Evolutionary conservation across 2,888 invertebrate species (phyloP).

Genomic region (Lottia scabra): DNA sequence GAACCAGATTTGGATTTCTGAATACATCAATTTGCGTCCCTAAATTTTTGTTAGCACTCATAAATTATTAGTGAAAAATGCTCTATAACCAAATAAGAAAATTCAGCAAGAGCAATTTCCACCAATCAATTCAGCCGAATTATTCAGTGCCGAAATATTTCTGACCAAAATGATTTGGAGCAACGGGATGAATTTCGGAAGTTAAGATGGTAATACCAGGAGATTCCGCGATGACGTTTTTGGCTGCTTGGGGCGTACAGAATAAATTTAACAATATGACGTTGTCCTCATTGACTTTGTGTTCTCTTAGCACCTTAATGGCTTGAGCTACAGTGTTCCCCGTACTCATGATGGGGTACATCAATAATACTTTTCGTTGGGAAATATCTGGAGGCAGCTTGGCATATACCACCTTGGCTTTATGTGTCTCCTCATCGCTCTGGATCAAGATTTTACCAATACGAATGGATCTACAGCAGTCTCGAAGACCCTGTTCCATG

Average conservation of each 20-base stretch:
- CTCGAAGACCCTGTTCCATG: slow-evolving; percentile 87
- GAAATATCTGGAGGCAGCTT: slow-evolving; percentile 97
- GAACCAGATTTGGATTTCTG: no score
- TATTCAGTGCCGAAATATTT: slow-evolving; percentile 99
- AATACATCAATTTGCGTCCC: no score
- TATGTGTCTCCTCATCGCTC: slow-evolving; percentile 95
- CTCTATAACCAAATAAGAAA: no score
- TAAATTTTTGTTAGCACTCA: no score
- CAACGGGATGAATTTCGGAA: slow-evolving; percentile 93
- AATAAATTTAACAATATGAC: slow-evolving; percentile 98
- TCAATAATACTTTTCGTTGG: slow-evolving; percentile 86
- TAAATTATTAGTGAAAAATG: no score
- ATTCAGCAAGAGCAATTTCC: no score
- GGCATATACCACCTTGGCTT: slow-evolving; percentile 94
- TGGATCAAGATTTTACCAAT: slow-evolving; percentile 99
- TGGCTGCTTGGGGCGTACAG: slow-evolving; percentile 82
- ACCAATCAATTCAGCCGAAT: slow-evolving; percentile 20
- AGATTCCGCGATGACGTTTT: slow-evolving; percentile 60
- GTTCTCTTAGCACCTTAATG: slow-evolving; percentile 92
- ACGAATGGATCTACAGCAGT: slow-evolving; percentile 97
- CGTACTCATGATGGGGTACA: slow-evolving; percentile 99
- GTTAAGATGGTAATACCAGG: slow-evolving; percentile 89
- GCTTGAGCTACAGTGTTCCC: slow-evolving; percentile 97
- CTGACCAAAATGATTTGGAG: slow-evolving; percentile 97
- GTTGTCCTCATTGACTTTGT: slow-evolving; percentile 92